Evolutionary conservation across 2,113 vertebrate species (phyloP).

Genomic region (Datnioides undecimradiatus): DNA sequence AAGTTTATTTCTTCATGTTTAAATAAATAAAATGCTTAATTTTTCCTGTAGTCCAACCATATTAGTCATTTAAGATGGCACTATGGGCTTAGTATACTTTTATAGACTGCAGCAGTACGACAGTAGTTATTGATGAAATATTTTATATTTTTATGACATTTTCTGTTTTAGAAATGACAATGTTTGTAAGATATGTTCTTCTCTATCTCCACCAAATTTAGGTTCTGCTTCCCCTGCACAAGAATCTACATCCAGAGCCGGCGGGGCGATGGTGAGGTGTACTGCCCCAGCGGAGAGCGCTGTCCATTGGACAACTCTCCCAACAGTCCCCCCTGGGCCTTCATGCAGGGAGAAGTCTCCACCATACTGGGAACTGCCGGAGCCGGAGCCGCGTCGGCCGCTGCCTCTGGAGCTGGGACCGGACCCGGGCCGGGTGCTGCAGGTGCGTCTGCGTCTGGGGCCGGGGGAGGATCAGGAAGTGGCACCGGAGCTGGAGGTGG

Average conservation of each 20-base stretch:
- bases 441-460: background rate
- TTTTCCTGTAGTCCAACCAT: background rate
- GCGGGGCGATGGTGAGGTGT: slow-evolving; percentile 87
- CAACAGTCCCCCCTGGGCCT: slow-evolving; percentile 91
- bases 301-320: slow-evolving; percentile 89
- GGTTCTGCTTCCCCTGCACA: slow-evolving; percentile 93
- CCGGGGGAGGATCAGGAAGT: slow-evolving; percentile 20
- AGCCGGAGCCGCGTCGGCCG: slow-evolving; percentile 43
- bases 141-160: too few species aligned
- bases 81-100: too few species aligned
- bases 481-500: slow-evolving; percentile 42
- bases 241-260: slow-evolving; percentile 90
- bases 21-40: background rate
- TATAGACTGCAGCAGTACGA: too few species aligned
- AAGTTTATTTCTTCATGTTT: background rate
- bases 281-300: slow-evolving; percentile 92
- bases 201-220: slow-evolving; percentile 5
- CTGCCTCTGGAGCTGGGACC: slow-evolving; percentile 34
- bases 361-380: slow-evolving; percentile 86
- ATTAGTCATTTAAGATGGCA: background rate
- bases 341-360: slow-evolving; percentile 94
- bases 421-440: slow-evolving; percentile 39
- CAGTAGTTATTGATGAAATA: background rate
- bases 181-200: too few species aligned
- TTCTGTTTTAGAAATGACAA: too few species aligned